Percentiles rank a stretch among this genome's conserved stretches.
These are phyloP conservation scores for Sebastes matsubarae DNA, from an alignment of 2,797 vertebrate species.

Conservation along the genomic window DNA sequence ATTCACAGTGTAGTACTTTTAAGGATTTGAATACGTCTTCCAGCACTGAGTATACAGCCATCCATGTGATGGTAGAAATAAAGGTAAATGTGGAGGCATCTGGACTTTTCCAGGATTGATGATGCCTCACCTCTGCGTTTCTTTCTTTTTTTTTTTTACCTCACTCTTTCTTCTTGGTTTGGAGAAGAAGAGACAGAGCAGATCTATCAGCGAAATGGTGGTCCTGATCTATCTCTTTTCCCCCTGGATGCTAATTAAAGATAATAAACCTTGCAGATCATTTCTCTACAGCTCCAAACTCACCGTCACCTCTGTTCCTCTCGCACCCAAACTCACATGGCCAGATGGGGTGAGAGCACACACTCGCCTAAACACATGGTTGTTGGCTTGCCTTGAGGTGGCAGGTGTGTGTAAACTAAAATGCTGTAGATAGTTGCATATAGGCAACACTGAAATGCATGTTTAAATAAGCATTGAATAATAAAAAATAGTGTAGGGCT, in stretches of 20 bases:
- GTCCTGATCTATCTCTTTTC: constrained; percentile 71
- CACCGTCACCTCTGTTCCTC: constrained; percentile 69
- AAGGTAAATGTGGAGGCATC: constrained; percentile 17
- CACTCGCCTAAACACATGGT: constrained; percentile 1
- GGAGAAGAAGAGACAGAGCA: constrained; percentile 29
- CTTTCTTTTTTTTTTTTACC: constrained; percentile 9
- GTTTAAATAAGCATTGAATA: constrained; percentile 57
- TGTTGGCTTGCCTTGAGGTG: constrained; percentile 28
- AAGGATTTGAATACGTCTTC: background rate
- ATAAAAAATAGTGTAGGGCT: constrained; percentile 52
- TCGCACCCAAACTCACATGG: constrained; percentile 59
- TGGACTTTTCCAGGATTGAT: constrained; percentile 19
- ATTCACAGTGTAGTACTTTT: background rate
- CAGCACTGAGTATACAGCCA: background rate
- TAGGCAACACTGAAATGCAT: constrained; percentile 12
- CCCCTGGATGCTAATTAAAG: constrained; percentile 77
- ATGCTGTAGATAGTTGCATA: background rate
- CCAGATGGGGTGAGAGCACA: constrained; percentile 37
- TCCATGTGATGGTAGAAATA: background rate
- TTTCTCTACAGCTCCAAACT: constrained; percentile 77
- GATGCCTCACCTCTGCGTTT: constrained; percentile 8
- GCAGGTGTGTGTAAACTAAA: constrained; percentile 65
- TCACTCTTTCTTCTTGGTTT: constrained; percentile 29
- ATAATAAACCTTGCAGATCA: constrained; percentile 78
- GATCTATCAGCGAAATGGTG: constrained; percentile 68